phyloP scores from a whole-genome alignment of 2,113 vertebrate species.

The Nesogale talazaci region DNA sequence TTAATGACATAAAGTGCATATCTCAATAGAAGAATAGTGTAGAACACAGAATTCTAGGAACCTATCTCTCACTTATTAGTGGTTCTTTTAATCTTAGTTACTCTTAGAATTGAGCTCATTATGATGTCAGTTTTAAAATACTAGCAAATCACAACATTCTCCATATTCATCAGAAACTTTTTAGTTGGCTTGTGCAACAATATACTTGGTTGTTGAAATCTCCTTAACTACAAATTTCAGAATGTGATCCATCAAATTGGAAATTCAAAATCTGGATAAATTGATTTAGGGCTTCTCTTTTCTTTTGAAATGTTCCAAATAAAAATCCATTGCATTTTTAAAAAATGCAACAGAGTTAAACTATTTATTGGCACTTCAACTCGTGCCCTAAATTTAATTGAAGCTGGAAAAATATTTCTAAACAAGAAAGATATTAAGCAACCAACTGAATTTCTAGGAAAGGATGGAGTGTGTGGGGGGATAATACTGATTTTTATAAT shows the following conservation, averaged over 20 bases:
- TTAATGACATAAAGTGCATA: conserved; percentile 16
- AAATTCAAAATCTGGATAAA: conserved; percentile 32
- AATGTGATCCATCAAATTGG: neutral
- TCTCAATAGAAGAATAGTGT: neutral
- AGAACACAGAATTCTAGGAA: neutral
- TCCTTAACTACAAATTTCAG: conserved; percentile 6
- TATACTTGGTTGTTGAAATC: neutral
- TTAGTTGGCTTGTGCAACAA: neutral
- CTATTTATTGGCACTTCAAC: neutral
- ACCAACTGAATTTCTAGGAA: neutral
- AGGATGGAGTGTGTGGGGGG: neutral
- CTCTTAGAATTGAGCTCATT: neutral
- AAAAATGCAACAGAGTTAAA: conserved; percentile 4
- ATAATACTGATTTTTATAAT: neutral
- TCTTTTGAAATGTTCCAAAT: neutral
- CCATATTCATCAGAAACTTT: neutral
- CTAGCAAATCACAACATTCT: neutral
- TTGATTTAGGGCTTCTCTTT: neutral
- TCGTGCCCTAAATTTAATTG: neutral
- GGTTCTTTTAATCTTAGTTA: neutral
- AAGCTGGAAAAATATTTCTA: conserved; percentile 24
- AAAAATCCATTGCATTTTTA: neutral
- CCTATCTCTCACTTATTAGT: neutral
- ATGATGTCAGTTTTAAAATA: neutral
- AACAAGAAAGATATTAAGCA: neutral